phyloP scores from a whole-genome alignment of 2,113 vertebrate species.

The Otis tarda region DNA sequence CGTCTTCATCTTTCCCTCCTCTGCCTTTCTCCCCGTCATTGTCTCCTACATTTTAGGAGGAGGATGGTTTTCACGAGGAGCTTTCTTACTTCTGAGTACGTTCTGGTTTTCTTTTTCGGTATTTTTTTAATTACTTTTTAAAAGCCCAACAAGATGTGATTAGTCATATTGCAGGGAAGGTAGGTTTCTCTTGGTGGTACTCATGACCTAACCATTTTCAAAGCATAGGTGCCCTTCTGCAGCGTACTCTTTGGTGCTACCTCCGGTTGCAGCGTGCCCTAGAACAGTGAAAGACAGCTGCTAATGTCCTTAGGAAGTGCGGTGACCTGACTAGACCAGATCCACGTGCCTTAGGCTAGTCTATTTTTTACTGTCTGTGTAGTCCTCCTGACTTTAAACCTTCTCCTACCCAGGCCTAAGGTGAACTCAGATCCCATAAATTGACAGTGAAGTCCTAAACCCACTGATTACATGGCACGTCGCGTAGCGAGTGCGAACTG shows the following conservation, averaged over 20 bases:
- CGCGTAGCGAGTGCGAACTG: background rate
- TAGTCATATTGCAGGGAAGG: background rate
- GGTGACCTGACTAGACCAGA: background rate
- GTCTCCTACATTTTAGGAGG: slow-evolving; percentile 16
- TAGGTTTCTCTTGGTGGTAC: background rate
- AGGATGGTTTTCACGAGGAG: background rate
- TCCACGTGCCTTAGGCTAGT: background rate
- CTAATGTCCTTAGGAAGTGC: background rate
- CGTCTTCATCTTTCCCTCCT: background rate
- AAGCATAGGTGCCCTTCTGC: background rate
- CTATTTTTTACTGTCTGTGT: background rate
- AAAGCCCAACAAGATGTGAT: background rate
- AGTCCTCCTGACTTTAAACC: background rate
- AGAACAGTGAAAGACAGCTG: background rate
- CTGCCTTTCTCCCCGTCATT: rapidly evolving
- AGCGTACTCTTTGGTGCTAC: background rate
- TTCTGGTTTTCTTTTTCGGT: background rate
- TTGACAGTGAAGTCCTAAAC: background rate
- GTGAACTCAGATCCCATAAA: background rate
- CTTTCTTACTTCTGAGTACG: background rate
- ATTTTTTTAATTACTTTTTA: background rate
- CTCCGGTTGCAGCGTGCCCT: background rate
- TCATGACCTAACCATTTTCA: background rate
- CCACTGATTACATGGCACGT: background rate
- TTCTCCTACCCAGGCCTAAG: background rate